Base-by-base conservation (phyloP, 23 tunicate genomes). In the Clavelina lepadiformis region DNA sequence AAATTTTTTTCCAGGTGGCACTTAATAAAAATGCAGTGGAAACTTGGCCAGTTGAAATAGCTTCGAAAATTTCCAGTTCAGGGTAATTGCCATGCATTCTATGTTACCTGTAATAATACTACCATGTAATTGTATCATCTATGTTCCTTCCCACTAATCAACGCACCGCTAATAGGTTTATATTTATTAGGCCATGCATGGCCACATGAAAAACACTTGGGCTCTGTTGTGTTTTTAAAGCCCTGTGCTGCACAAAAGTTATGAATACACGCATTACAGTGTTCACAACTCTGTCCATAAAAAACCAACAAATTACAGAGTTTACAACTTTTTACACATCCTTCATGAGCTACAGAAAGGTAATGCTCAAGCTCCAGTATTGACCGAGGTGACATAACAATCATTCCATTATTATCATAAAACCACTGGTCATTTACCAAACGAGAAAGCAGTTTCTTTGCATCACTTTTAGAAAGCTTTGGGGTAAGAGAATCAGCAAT, bases 331-430 rank as follows among this genome's bases (percentile, higher is more conserved):
- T 32, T 1, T 13, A 78, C 46, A 32, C 56, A 65, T 35, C 71
- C 75, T 31, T 78, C 46, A 53, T 47, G 67, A 2, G 35, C 69
- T 6, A 46, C 47, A 27, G 72, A 21, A 26, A 86, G 6, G 38
- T 72, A 78, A 0, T 41, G 74, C 38, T 86, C 95, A 8, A 86
- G 80, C 50, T 86, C 95, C 6, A 86, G 35, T 11, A 86, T 59
- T 21, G 85, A 41, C 31, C 95, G 46, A 2, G 85, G 95, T 26
- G 85, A 31, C 46, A 86, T 35, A 34, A 56, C 63, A 26, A 86
- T 47, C 58, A 78, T 72, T 15, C 95, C 95, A 19, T 59, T 67
- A 8, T 78, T 78, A 24, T 62, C 67, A 24, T 68, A 75, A 51
- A 86, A 44, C 85, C 85, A 86, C 24, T 66, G 74, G 4, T 86